These are phyloP conservation scores for Manis crassicaudata DNA, from an alignment of 2,797 vertebrate genomes.

Conservation along the genomic window DNA sequence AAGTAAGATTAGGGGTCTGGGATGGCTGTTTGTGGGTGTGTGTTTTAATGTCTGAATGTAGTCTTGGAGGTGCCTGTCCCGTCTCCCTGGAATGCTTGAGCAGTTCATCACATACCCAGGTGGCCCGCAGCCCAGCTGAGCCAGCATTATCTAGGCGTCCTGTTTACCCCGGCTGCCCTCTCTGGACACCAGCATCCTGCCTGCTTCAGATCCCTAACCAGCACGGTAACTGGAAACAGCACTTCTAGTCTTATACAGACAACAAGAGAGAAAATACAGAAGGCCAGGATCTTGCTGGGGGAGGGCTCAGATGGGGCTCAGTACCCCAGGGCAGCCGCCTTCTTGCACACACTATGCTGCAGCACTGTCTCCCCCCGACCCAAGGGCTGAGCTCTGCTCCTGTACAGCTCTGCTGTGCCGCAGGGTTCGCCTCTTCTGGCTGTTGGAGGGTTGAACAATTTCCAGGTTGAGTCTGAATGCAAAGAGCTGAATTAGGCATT, in stretches of 20 bases:
- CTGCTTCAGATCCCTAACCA: neutral
- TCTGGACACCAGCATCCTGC: neutral
- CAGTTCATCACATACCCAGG: neutral
- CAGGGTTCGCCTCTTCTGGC: neutral
- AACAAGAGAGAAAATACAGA: neutral
- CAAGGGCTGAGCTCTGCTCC: neutral
- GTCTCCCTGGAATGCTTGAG: neutral
- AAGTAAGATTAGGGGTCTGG: constrained; percentile 79
- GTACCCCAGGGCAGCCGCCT: neutral
- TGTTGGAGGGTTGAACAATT: neutral
- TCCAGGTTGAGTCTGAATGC: neutral
- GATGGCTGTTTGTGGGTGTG: constrained; percentile 67
- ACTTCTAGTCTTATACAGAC: neutral
- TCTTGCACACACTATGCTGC: rapidly evolving
- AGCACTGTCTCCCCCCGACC: too few relatives aligned
- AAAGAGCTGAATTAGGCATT: neutral
- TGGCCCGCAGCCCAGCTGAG: constrained; percentile 27
- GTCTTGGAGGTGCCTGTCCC: constrained; percentile 15
- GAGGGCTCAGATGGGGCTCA: neutral
- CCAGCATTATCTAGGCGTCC: neutral
- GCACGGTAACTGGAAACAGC: neutral
- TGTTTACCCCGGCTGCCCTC: neutral
- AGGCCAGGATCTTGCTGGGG: neutral
- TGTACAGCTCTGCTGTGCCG: neutral
- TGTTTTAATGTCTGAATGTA: constrained; percentile 52